Base-by-base conservation (phyloP, 2,888 invertebrate genomes). In the Andrena bicolor region DNA sequence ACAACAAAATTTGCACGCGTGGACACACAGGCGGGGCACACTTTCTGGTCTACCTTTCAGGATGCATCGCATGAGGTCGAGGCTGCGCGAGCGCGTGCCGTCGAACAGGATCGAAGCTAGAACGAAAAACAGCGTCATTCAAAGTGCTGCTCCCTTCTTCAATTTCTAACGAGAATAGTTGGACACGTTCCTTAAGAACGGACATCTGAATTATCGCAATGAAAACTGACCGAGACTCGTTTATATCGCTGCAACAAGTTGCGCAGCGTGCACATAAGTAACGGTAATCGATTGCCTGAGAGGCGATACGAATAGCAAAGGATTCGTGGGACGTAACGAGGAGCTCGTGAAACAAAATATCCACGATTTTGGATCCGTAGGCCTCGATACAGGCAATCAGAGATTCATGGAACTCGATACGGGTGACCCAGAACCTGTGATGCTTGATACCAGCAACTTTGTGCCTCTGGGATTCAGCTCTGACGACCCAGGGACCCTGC, bases 21-120 rank as follows among this genome's bases (percentile, higher is more conserved):
- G 75, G 78, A 80, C 82, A 73, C 60, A 69, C 56, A 60, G 66
- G 13, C 41, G 16, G 41, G 41, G 41, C 4, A 41, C 41, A 41
- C 41, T 41, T 41, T 56, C 68, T 41, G 61, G 56, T 78, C 74
- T 92, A 92, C 91, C 91, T 92, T 92, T 92, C 79, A 92, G 84
- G 85, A 86, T 88, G 87, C 90, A 87, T 87, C 90, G 88, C 86
- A 91, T 91, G 88, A 86, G 85, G 83, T 84, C 85, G 80, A 91
- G 87, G 90, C 90, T 91, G 80, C 90, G 90, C 77, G 90, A 89
- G 81, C 89, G 91, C 88, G 84, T 88, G 83, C 60, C 74, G 32
- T 58, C 66, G 63, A 84, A 84, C 82, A 82, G 82, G 73, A 82
- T 49, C 72, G 77, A 72, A 51, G 26, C 80, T 81, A 68, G 6